Base-by-base conservation (phyloP, 2,797 vertebrate genomes). In the Philypnodon macrostomus region DNA sequence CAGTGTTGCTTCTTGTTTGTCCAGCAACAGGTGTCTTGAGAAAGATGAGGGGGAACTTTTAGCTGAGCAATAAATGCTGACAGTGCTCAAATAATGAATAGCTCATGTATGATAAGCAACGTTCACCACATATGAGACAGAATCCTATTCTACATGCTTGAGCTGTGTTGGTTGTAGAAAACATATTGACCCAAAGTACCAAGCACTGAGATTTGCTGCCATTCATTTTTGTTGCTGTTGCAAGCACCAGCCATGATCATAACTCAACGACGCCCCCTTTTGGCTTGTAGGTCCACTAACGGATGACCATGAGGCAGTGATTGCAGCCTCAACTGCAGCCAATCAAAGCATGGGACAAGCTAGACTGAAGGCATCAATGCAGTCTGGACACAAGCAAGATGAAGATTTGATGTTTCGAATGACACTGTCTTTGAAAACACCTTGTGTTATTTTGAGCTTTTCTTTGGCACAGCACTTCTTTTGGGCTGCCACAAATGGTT, bases 401-500 rank as follows among this genome's bases (percentile, higher is more conserved):
- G 70, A 32, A 18, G 40, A 48, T 4, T 16, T 21, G 49, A 75
- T 52, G 77, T 66, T 18, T 41, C 12, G 27, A 37, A 21, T 18
- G 52, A 56, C 1, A 15, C 35, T 30, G 11, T 34, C 38, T 27
- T 35, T 39, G 7, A 2, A 19, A 40, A 7, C 21, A 38, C 19
- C 0, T 10, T 13, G 41, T 23, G 81, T 89, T 92, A 98, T 85
- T 99, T 97, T 1, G 79, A 90, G 9, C 79, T 86, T 82, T 96
- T 98, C 91, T 95, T 98, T 89, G 95, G 91, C 90, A 84, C 91
- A 0, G 90, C 58, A 0, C 91, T 72, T 78, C 94, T 88, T 90
- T 93, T 97, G 86, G 88, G 89, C 80, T 98, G 96, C 96, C 96
- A 98, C 86, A 97, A 75, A 77, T 97, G 93, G 88, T 93, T 98